These are phyloP conservation scores for Drosophila kanekoi DNA, from an alignment of 2,888 invertebrate species.

Conservation along the genomic window DNA sequence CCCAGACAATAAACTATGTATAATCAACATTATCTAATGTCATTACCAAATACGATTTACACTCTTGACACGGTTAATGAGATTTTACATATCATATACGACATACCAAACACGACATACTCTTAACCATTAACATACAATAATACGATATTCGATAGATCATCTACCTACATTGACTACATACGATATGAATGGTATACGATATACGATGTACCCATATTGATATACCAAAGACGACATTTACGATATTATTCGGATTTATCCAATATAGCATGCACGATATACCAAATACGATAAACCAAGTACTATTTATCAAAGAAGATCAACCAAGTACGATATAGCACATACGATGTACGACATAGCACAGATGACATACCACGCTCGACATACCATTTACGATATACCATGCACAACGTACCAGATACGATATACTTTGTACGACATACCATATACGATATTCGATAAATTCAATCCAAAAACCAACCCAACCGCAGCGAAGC, in stretches of 20 bases:
- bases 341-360: not conserved
- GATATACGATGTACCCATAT: not conserved
- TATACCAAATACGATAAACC: too few species aligned
- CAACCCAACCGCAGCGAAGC: not conserved
- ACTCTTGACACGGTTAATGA: not conserved
- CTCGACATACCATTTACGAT: slow-evolving; percentile 4
- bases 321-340: not conserved
- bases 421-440: not conserved
- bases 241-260: too few species aligned
- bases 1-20: not conserved
- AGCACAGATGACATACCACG: too few species aligned
- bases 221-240: not conserved
- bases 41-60: not conserved
- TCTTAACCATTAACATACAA: not conserved
- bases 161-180: too few species aligned
- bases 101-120: not conserved
- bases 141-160: too few species aligned
- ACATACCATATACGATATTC: slow-evolving; percentile 9
- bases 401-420: not conserved
- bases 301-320: too few species aligned
- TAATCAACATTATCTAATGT: not conserved
- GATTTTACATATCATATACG: not conserved
- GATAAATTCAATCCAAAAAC: not conserved
- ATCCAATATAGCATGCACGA: not conserved
- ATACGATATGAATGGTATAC: not conserved